phyloP scores from a whole-genome alignment of 2,797 vertebrate genomes.

The Epinephelus awoara region DNA sequence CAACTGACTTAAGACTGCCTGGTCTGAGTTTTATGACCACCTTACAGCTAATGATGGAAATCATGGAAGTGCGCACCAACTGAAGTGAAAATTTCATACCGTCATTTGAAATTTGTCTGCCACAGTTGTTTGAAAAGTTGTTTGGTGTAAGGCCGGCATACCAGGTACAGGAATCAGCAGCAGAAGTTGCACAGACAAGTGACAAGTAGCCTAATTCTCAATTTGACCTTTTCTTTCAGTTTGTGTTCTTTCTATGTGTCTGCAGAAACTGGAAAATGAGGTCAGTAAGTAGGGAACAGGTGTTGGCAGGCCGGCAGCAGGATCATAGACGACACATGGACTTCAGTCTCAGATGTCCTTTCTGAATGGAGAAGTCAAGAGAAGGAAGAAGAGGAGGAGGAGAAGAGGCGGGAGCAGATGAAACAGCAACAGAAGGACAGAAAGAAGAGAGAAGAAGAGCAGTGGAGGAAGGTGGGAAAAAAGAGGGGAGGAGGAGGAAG shows the following conservation, averaged over 20 bases:
- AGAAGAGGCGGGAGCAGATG: constrained; percentile 25
- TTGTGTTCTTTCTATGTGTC: neutral
- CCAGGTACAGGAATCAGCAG: neutral
- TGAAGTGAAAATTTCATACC: too few species aligned
- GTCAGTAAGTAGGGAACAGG: constrained; percentile 50
- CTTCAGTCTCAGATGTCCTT: constrained; percentile 36
- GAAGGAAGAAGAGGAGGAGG: neutral
- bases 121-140: too few species aligned
- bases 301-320: constrained; percentile 28
- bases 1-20: too few species aligned
- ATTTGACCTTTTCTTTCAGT: neutral
- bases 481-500: constrained; percentile 10
- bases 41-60: too few species aligned
- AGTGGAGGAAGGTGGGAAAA: constrained; percentile 31
- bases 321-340: constrained; percentile 28
- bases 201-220: neutral
- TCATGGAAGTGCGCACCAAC: too few species aligned
- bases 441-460: constrained; percentile 21
- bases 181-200: neutral
- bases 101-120: too few species aligned
- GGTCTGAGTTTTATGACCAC: too few species aligned
- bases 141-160: too few species aligned
- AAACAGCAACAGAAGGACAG: constrained; percentile 34
- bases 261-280: constrained; percentile 26
- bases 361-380: constrained; percentile 10